A percentile compares a stretch with the other conserved stretches of the same genome.
Conservation (phyloP, 2,888 invertebrate genomes). For the Eudasyphora cyanicolor region DNA sequence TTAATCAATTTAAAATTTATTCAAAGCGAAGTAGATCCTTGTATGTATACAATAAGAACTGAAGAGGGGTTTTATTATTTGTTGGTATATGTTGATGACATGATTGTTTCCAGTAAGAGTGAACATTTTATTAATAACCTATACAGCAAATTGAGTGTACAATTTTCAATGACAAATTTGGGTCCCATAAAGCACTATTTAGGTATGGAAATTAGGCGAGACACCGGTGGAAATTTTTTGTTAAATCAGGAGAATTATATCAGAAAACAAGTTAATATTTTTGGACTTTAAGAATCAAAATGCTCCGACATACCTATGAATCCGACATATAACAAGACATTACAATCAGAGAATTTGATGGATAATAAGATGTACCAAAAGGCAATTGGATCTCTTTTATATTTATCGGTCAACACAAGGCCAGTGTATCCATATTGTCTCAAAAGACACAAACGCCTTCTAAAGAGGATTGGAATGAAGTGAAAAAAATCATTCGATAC, state of each 20-base stretch:
- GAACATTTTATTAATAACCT: slow-evolving; percentile 22
- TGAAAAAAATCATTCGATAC: neutral
- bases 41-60: slow-evolving; percentile 7
- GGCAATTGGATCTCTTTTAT: slow-evolving; percentile 24
- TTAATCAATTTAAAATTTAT: slow-evolving; percentile 21
- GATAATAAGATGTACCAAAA: slow-evolving; percentile 13
- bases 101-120: slow-evolving; percentile 17
- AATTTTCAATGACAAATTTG: slow-evolving; percentile 20
- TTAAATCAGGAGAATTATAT: slow-evolving; percentile 19
- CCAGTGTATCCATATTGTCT: neutral
- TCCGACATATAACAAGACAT: slow-evolving; percentile 8
- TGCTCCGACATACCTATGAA: neutral
- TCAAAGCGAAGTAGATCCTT: slow-evolving; percentile 26
- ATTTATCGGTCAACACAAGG: slow-evolving; percentile 28
- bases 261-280: neutral
- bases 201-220: neutral
- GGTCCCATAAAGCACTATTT: slow-evolving; percentile 2
- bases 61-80: neutral
- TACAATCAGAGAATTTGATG: too few species aligned
- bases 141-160: neutral
- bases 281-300: neutral
- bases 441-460: too few species aligned
- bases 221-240: neutral
- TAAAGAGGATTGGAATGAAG: neutral
- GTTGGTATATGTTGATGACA: slow-evolving; percentile 37